These are phyloP conservation scores for Eupleurogrammus muticus DNA, from an alignment of 2,797 vertebrate genomes.

Conservation along the genomic window DNA sequence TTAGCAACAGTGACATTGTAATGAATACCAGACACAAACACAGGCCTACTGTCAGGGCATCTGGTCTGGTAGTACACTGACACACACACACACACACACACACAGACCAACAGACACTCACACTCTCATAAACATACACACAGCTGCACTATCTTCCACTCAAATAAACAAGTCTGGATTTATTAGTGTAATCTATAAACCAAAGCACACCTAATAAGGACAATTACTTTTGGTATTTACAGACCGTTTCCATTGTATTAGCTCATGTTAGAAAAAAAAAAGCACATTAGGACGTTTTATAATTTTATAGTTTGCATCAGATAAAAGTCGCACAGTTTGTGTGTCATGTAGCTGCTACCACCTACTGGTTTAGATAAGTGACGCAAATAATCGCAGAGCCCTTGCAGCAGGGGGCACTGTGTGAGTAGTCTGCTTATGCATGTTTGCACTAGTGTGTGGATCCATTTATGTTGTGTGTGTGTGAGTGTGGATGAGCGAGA, in stretches of 20 bases:
- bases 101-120: constrained; percentile 27
- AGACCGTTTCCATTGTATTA: neutral
- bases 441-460: neutral
- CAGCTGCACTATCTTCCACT: constrained; percentile 14
- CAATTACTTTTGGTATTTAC: neutral
- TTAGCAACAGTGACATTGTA: constrained; percentile 63
- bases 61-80: constrained; percentile 33
- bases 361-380: constrained; percentile 37
- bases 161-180: neutral
- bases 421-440: neutral
- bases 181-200: neutral
- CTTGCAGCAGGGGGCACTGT: neutral
- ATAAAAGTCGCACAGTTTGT: neutral
- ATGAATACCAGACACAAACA: constrained; percentile 65
- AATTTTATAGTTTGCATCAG: neutral
- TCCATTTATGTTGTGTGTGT: neutral
- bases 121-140: constrained; percentile 15
- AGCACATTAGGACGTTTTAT: neutral
- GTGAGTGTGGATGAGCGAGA: neutral
- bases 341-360: constrained; percentile 39
- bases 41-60: constrained; percentile 41
- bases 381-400: constrained; percentile 2
- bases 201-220: neutral
- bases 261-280: neutral
- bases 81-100: constrained; percentile 34